Conservation (phyloP, 2,888 invertebrate genomes). For the Caenorhabditis sp. region DNA sequence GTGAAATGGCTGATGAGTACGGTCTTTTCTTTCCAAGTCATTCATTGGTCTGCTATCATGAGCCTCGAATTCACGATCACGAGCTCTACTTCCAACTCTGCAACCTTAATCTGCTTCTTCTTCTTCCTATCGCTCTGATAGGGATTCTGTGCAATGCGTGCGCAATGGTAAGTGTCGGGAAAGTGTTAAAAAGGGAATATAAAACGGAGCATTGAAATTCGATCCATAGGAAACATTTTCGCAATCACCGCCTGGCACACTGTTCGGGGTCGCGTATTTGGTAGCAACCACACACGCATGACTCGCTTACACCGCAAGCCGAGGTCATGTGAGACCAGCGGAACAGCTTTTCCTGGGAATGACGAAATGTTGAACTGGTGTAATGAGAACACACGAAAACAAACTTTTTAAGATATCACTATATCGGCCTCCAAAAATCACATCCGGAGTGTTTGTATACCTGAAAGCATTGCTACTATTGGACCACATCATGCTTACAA, state of each 20-base stretch:
- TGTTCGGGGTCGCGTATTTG: constrained; percentile 37
- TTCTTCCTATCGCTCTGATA: constrained; percentile 78
- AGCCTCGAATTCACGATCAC: constrained; percentile 81
- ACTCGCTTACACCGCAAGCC: constrained; percentile 24
- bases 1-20: constrained; percentile 49
- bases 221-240: constrained; percentile 39
- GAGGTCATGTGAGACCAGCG: constrained; percentile 19
- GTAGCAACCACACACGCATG: constrained; percentile 30
- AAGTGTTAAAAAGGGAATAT: constrained; percentile 33
- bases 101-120: constrained; percentile 74
- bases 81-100: constrained; percentile 78
- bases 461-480: constrained; percentile 80
- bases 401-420: constrained; percentile 74
- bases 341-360: background rate
- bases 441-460: constrained; percentile 82
- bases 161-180: constrained; percentile 76
- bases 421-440: constrained; percentile 82
- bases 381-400: too few relatives aligned
- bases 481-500: constrained; percentile 78
- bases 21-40: constrained; percentile 58
- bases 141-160: constrained; percentile 80
- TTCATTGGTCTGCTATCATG: constrained; percentile 77
- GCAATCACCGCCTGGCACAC: constrained; percentile 56
- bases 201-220: constrained; percentile 38
- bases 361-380: background rate